Conservation (phyloP, 2,113 vertebrate genomes). For the Corvus moneduloides region DNA sequence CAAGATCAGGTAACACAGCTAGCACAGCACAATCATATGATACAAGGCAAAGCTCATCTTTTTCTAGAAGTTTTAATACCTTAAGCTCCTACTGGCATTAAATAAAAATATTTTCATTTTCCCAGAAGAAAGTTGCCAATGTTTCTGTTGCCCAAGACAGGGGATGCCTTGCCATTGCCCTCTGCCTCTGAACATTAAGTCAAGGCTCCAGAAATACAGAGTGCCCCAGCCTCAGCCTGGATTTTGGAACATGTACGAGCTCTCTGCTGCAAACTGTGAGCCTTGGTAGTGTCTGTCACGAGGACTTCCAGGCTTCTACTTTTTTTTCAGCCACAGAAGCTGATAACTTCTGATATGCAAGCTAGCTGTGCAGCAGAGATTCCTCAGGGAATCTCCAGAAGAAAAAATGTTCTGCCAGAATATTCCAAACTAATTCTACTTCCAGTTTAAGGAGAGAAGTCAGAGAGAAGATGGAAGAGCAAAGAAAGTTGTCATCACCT, state of each 20-base stretch:
- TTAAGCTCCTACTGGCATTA: not conserved
- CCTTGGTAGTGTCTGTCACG: not conserved
- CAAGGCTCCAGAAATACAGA: not conserved
- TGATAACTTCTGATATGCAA: not conserved
- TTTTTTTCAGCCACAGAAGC: not conserved
- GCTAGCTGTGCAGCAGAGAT: not conserved
- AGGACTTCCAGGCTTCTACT: not conserved
- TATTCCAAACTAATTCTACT: not conserved
- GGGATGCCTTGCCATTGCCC: accelerated
- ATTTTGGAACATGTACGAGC: not conserved
- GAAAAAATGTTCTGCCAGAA: not conserved
- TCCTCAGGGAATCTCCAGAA: not conserved
- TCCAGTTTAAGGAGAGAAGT: not conserved
- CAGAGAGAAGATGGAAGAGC: not conserved
- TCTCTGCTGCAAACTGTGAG: not conserved
- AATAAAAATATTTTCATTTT: not conserved
- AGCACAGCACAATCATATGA: not conserved
- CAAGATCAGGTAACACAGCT: not conserved
- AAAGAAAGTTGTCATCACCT: not conserved
- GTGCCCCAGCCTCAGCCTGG: not conserved
- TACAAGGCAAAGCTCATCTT: not conserved
- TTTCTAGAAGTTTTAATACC: not conserved
- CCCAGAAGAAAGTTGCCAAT: not conserved
- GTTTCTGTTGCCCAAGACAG: not conserved
- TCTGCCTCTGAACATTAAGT: not conserved